Evolutionary conservation across 1,140 invertebrate species (phyloP), one percentile per base, ranked within the genome.

Genomic region (Colletes latitarsis): DNA sequence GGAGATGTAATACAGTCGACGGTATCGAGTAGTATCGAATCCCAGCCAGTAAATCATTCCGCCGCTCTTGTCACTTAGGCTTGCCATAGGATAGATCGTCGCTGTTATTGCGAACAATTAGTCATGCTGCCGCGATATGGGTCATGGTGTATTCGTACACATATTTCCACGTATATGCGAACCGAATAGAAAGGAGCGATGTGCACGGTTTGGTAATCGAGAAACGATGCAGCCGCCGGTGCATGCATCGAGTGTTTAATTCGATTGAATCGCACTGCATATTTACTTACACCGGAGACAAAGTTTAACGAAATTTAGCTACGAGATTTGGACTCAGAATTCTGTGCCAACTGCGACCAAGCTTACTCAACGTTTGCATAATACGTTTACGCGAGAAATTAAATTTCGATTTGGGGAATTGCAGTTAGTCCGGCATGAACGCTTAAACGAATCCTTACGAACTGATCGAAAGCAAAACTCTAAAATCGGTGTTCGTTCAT

Each of bases 51-150:
- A 73, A 68, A 84, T 84, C 75, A 67, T 39, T 52, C 17, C n/a
- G 6, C 41, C 9, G 55, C 14, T 69, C 63, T 73, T 79, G 57
- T 21, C 14, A 63, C 58, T 73, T 73, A 69, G 62, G 49, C n/a
- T 46, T 43, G 15, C 14, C 52, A 17, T 21, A 57, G 70, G 75
- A 84, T 82, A 78, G 71, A 64, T 83, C 55, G 73, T 57, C 53
- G 49, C 3, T 19, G 64, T 83, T 83, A 83, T 71, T 83, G 60
- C 67, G 12, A 58, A 21, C 83, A 85, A 83, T 84, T 84, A 84
- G 60, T 83, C 70, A 82, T 49, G 14, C 21, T 3, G 53, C 1
- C 21, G 49, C 64, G 55, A 83, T 79, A 73, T 64, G 58, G 46
- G 57, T 52, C 46, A 66, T 14, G 53, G n/a, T 10, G 46, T 58